Base-by-base conservation (phyloP, 2,888 invertebrate species). In the Gryllus longicercus region DNA sequence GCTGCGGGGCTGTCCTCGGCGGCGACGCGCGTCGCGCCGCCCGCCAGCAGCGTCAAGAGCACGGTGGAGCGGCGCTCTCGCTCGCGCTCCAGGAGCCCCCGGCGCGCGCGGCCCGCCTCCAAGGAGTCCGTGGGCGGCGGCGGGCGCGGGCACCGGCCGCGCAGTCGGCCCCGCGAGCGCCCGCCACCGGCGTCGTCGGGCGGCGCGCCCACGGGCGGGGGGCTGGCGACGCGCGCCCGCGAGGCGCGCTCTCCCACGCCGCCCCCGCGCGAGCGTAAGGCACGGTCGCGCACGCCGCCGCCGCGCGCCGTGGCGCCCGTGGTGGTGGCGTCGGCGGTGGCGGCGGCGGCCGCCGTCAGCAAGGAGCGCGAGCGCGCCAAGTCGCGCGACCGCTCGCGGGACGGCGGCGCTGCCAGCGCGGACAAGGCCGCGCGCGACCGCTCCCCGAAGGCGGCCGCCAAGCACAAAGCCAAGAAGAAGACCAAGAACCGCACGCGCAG, bases 391-490 rank as follows among this genome's bases (percentile, higher is more conserved):
- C 16, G 50, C 63, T 63, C 63, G 16, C 38, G 38, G 38, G 38
- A 38, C 38, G 38, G 38, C 38, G 38, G 38, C 38, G 8, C 38
- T 8, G 38, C 38, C 38, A 38, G 38, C 38, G 8, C 38, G 38
- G 38, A 38, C 38, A 79, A 84, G 83, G 49, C 85, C 83, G 81
- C 84, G 25, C 79, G 84, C 76, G 82, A 85, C 16, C 14, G n/a
- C 16, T 63, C 79, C 84, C 85, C 80, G 81, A 85, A 79, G 84
- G 86, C 11, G 84, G 16, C 63, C 16, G 82, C 82, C 78, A 82
- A 82, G 77, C 82, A 83, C 78, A 82, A 79, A 77, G 82, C 75
- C 14, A 82, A 80, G 74, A 83, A 83, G 75, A 83, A 79, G 77
- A 77, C 80, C 76, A 83, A 80, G 80, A 81, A 78, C 81, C 83